Base-by-base conservation (phyloP, 2,113 vertebrate species). In the Bufo gargarizans region DNA sequence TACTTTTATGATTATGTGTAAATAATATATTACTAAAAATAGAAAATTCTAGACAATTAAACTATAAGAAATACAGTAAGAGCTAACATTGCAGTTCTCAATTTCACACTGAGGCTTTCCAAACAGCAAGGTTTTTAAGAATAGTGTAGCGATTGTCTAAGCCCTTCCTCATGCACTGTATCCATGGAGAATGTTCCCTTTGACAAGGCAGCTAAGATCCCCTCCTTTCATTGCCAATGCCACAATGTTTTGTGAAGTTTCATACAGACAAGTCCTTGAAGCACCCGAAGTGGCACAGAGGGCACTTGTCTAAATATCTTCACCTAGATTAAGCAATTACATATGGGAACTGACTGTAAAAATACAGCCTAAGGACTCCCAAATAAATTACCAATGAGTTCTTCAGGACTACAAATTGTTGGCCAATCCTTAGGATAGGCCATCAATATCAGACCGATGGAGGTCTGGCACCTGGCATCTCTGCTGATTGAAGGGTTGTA, bases 121-220 rank as follows among this genome's bases (percentile, higher is more conserved):
- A 85, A 85, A 53, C n/a, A 10, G 6, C 45, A 49, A 10, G 20
- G 58, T 63, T 86, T 33, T 50, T 53, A 49, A 22, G 74, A 69
- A 67, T 17, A 86, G 74, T 53, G 59, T 14, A 19, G 1, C 20
- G 43, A 33, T 63, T 86, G 85, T 86, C 14, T 20, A 33, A 59
- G 49, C 17, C 85, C 55, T 76, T 86, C 80, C 43, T 65, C 13
- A 14, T 53, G 17, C 3, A 7, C 12, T 22, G 82, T 84, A 71
- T 84, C 82, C 82, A 84, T 55, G 82, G 82, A 55, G 82, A 84
- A 71, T 13, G 63, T 55, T 84, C 82, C 65, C 63, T 71, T 55
- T 55, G 49, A 71, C 19, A 16, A 71, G 63, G 63, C 63, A 84
- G 81, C 69, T 74, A 33, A 85, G 16, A 22, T 56, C 69, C 6